Evolutionary conservation across 2,113 vertebrate species (phyloP).

Genomic region (Leucopsar rothschildi): DNA sequence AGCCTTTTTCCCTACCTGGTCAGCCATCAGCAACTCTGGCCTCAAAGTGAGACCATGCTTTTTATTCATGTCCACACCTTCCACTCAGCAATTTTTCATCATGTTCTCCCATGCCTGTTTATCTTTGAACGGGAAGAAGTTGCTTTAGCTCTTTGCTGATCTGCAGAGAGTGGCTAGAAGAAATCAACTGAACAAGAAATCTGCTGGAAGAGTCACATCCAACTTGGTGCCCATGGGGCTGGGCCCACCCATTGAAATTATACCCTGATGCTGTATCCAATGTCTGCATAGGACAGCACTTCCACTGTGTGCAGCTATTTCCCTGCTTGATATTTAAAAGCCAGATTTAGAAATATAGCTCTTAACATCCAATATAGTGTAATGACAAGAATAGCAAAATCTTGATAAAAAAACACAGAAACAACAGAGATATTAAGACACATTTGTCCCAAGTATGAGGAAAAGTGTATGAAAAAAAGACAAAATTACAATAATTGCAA

Average conservation of each 20-base stretch:
- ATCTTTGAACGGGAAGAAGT: background rate
- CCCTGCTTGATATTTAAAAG: background rate
- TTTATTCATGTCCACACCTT: background rate
- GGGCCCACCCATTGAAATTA: background rate
- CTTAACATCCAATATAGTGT: background rate
- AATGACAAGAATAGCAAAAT: background rate
- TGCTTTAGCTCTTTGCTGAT: background rate
- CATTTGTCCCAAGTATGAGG: background rate
- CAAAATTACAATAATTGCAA: background rate
- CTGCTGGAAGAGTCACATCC: background rate
- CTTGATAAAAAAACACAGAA: background rate
- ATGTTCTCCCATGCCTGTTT: background rate
- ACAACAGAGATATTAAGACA: background rate
- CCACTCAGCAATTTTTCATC: background rate
- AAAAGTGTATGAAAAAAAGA: background rate
- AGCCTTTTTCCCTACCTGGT: background rate
- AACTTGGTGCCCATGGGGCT: fast-evolving
- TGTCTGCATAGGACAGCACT: background rate
- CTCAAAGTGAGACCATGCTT: background rate
- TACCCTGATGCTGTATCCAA: background rate
- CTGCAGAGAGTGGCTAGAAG: background rate
- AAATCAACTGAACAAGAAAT: background rate
- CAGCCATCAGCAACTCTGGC: background rate
- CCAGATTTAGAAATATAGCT: background rate
- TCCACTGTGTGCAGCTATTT: background rate